Percentiles rank a stretch among this genome's conserved stretches.
Conservation (phyloP, 2,113 vertebrate genomes). For the Hippocampus guttulatus region DNA sequence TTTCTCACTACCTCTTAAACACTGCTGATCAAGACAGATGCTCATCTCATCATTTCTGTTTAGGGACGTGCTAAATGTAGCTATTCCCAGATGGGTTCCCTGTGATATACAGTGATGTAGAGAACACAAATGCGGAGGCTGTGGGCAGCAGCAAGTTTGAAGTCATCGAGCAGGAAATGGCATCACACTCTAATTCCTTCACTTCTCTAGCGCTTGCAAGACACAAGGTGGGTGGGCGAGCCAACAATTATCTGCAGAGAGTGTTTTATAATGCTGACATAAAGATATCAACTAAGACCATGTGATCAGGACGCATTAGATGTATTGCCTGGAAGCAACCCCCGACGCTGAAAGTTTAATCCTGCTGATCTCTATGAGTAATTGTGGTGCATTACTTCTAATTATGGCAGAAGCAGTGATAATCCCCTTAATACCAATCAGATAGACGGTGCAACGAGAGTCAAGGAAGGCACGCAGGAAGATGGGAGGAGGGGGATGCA, state of each 20-base stretch:
- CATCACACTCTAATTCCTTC: constrained; percentile 15
- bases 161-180: constrained; percentile 8
- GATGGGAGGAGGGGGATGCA: constrained; percentile 22
- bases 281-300: constrained; percentile 49
- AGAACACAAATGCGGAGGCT: constrained; percentile 1
- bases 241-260: constrained; percentile 36
- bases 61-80: constrained; percentile 55
- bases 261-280: constrained; percentile 44
- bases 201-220: constrained; percentile 9
- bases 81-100: constrained; percentile 29
- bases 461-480: constrained; percentile 30
- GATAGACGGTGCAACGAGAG: constrained; percentile 50
- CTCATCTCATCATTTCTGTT: constrained; percentile 39
- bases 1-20: constrained; percentile 59
- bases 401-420: constrained; percentile 69
- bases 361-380: constrained; percentile 68
- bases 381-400: constrained; percentile 66
- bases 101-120: constrained; percentile 30
- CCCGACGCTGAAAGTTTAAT: constrained; percentile 67
- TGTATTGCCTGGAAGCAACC: constrained; percentile 54
- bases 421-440: constrained; percentile 74
- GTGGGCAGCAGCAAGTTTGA: constrained; percentile 2
- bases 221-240: constrained; percentile 19
- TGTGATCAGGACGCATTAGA: constrained; percentile 49
- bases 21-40: constrained; percentile 65